Percentiles rank a stretch among this genome's conserved stretches.
phyloP scores from a whole-genome alignment of 2,113 vertebrate genomes.

The Sylvietta virens region DNA sequence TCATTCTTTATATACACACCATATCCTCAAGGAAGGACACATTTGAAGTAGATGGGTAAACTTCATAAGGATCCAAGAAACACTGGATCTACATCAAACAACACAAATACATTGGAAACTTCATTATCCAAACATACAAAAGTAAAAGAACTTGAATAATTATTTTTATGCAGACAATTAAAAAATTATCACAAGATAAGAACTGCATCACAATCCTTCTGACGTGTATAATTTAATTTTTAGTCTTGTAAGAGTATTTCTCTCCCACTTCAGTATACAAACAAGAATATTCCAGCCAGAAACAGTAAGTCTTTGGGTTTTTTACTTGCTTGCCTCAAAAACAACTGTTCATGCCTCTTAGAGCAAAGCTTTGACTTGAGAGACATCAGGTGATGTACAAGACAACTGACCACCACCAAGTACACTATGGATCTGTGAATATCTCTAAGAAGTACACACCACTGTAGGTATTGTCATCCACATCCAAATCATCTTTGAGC shows the following conservation, averaged over 20 bases:
- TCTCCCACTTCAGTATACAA: neutral
- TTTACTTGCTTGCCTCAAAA: neutral
- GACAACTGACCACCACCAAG: neutral
- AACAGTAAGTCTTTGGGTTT: neutral
- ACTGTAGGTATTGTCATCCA: accelerated
- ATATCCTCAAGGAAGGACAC: neutral
- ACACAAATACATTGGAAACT: neutral
- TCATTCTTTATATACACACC: neutral
- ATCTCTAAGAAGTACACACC: neutral
- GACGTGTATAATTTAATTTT: neutral
- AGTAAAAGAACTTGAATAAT: neutral
- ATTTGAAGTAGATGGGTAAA: neutral
- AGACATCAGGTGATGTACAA: neutral
- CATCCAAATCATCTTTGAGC: neutral
- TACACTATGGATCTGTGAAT: neutral
- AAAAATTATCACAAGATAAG: neutral
- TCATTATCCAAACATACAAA: neutral
- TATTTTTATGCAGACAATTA: neutral
- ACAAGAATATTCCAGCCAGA: neutral
- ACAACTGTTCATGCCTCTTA: neutral
- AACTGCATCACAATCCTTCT: neutral
- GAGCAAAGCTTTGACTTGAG: neutral
- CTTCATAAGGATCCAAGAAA: neutral
- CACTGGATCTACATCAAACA: neutral
- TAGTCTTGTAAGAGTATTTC: neutral